These are phyloP conservation scores for Glandiceps talaboti DNA, from an alignment of 53 echinoderm and acorn worm species.

Conservation along the genomic window DNA sequence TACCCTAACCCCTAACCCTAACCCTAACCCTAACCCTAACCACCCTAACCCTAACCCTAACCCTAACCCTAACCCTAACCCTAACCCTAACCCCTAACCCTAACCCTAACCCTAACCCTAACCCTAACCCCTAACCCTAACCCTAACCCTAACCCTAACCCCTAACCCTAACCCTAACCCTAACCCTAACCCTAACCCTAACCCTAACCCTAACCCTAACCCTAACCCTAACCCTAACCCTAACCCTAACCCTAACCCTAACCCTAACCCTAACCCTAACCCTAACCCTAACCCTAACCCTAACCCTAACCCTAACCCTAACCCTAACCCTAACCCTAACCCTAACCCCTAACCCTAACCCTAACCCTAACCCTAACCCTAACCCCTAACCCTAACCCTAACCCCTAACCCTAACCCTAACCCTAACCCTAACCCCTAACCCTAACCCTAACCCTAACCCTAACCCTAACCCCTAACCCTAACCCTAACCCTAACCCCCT, in stretches of 20 bases:
- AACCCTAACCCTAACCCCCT: slow-evolving; percentile 1
- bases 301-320: slow-evolving; percentile 35
- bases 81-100: neutral
- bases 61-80: neutral
- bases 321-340: slow-evolving; percentile 10
- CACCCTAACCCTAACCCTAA: neutral
- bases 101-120: neutral
- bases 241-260: slow-evolving; percentile 39
- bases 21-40: neutral
- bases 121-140: neutral
- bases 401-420: slow-evolving; percentile 28
- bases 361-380: neutral
- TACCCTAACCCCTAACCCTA: neutral
- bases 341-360: slow-evolving; percentile 1
- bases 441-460: slow-evolving; percentile 1
- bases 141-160: slow-evolving; percentile 1
- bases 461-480: neutral
- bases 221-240: slow-evolving; percentile 37
- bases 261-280: slow-evolving; percentile 37
- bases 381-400: slow-evolving; percentile 29
- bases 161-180: slow-evolving; percentile 1
- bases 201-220: slow-evolving; percentile 35
- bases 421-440: slow-evolving; percentile 1
- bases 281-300: slow-evolving; percentile 21
- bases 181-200: slow-evolving; percentile 1